phyloP scores from a whole-genome alignment of 2,888 invertebrate species.

The Leptura quadrifasciata region DNA sequence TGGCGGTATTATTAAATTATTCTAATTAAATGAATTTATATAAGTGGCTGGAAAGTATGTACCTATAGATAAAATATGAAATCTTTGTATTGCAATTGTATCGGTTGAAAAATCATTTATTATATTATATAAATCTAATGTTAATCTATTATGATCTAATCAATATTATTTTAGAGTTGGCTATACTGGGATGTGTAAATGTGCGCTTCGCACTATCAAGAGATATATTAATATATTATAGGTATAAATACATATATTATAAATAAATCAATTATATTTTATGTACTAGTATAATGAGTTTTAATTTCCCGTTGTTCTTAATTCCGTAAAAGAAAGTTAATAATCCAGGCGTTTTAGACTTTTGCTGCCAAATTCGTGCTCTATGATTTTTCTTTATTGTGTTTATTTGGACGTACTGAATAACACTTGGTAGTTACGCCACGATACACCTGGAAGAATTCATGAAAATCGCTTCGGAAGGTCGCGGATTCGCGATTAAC shows the following conservation, averaged over 20 bases:
- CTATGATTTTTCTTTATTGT: too few relatives aligned
- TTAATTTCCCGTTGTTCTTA: slow-evolving; percentile 45
- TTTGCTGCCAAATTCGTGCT: too few relatives aligned
- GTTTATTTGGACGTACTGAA: too few relatives aligned
- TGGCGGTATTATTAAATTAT: slow-evolving; percentile 71
- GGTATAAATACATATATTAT: slow-evolving; percentile 63
- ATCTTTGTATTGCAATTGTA: slow-evolving; percentile 62
- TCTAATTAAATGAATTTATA: slow-evolving; percentile 65
- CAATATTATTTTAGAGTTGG: slow-evolving; percentile 69
- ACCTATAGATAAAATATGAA: slow-evolving; percentile 55
- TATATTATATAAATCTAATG: slow-evolving; percentile 69
- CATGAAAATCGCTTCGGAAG: too few relatives aligned
- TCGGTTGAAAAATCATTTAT: slow-evolving; percentile 67
- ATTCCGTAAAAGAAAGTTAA: background rate
- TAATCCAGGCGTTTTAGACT: too few relatives aligned
- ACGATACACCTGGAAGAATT: too few relatives aligned
- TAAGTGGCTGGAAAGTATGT: slow-evolving; percentile 70
- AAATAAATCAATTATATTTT: slow-evolving; percentile 74
- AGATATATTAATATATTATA: slow-evolving; percentile 69
- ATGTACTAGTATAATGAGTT: slow-evolving; percentile 68
- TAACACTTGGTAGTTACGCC: too few relatives aligned
- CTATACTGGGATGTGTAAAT: slow-evolving; percentile 59
- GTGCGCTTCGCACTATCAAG: slow-evolving; percentile 60
- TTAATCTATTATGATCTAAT: slow-evolving; percentile 72
- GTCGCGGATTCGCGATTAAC: too few relatives aligned